These are phyloP conservation scores for Eumacrocentrus americanus DNA, from an alignment of 2,888 invertebrate genomes.

Conservation along the genomic window DNA sequence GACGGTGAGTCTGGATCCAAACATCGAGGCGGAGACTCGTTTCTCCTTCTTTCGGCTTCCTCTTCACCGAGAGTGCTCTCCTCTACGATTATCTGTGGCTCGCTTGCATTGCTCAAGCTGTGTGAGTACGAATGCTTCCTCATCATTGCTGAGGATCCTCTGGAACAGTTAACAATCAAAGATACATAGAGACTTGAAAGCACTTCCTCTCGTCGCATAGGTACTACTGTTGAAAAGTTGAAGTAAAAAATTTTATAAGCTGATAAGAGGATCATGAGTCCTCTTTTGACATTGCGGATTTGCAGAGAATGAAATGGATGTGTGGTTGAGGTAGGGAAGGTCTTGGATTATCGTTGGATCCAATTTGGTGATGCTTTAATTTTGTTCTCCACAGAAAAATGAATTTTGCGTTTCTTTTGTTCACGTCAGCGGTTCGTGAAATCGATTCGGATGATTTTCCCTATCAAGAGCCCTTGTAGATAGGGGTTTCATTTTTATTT, in stretches of 20 bases:
- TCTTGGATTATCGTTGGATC: slow-evolving; percentile 1
- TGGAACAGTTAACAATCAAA: background rate
- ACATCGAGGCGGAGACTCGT: slow-evolving; percentile 67
- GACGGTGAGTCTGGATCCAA: slow-evolving; percentile 79
- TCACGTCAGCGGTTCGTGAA: background rate
- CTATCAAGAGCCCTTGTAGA: no score
- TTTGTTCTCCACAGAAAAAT: background rate
- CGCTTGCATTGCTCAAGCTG: slow-evolving; percentile 62
- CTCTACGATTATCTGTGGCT: slow-evolving; percentile 84
- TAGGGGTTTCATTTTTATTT: no score
- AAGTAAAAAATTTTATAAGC: background rate
- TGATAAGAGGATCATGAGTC: background rate
- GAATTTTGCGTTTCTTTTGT: background rate
- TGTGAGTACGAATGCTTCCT: slow-evolving; percentile 51
- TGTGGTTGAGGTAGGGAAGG: background rate
- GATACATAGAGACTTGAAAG: background rate
- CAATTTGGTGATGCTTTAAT: slow-evolving; percentile 1
- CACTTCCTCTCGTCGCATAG: no score
- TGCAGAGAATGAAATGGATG: background rate
- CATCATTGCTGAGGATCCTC: slow-evolving; percentile 40
- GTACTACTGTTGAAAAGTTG: background rate
- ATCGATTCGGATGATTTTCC: background rate
- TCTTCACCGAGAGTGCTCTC: slow-evolving; percentile 75
- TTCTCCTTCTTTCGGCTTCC: slow-evolving; percentile 64
- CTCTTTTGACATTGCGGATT: background rate